Base-by-base conservation (phyloP, 2,113 vertebrate genomes). In the Hassar affinis region DNA sequence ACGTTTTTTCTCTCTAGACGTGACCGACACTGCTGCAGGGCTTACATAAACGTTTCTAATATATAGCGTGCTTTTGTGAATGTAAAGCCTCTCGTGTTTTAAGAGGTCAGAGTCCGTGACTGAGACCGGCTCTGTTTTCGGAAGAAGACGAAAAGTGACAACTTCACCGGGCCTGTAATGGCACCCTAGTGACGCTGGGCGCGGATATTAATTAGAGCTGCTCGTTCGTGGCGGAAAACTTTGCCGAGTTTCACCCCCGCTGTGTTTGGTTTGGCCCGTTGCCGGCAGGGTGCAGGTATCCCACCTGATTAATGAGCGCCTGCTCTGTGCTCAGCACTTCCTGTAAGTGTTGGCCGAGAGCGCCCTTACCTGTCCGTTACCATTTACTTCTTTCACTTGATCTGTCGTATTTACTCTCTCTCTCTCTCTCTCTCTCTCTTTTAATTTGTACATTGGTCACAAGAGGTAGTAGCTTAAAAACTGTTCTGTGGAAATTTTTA, bases 221-320 rank as follows among this genome's bases (percentile, higher is more conserved):
- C 78, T 79, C 74, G 62, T 86, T 89, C 80, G 64, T 49, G 38
- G 66, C 12, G 35, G 78, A 76, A 61, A 18, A 79, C 8, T 88
- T 30, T 45, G 62, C 57, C 30, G 20, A 33, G 62, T n/a, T 79
- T 85, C 84, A 83, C 86, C 84, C 38, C 64, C 69, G 76, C 30
- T 38, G 83, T 94, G 91, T 93, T 94, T 92, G 89, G 82, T 83
- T 93, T 94, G 94, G 93, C 91, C 4, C 49, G 64, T 6, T 11
- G 83, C 87, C 87, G 83, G 61, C 71, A 35, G 74, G 56, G 79
- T 30, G 87, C 92, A 93, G 93, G 93, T 94, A 93, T 93, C 90
- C 88, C 90, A 92, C 91, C 92, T 93, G 92, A 95, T 92, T 92
- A 91, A 93, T 94, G 93, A 93, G 93, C 92, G 71, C 77, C 83